Base-by-base conservation (phyloP, 1,140 invertebrate species). In the Mercenaria mercenaria region DNA sequence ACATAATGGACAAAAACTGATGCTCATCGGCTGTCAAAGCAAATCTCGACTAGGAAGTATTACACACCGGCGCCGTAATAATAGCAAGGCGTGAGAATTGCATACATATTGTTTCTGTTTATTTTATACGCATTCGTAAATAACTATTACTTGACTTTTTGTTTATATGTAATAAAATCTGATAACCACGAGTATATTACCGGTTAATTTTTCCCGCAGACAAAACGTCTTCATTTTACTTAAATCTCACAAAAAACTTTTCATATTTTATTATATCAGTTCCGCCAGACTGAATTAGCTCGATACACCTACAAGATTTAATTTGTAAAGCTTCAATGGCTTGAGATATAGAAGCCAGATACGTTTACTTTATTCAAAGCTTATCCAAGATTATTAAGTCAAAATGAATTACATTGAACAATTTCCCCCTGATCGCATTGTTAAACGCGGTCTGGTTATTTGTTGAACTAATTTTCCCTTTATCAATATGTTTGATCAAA, bases 311-410 rank as follows among this genome's bases (percentile, higher is more conserved):
- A 32, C 34, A 72, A 18, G 2, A 29, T 72, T 72, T 72, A 37
- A 72, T 72, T 39, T 72, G 67, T 41, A 72, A 64, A 72, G 67
- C 67, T 39, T 72, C 67, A 39, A 15, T 72, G 67, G 67, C 2
- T 37, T 11, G 34, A 39, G 67, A 72, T 52, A 56, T 37, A 79
- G 2, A 79, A 56, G 13, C 29, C 18, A 56, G 76, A 47, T 56
- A 79, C 15, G 76, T 52, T 50, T 29, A 52, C 76, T 10, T 50
- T 18, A 52, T 50, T 79, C 50, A 79, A 79, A 52, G 50, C 32
- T 79, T 59, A 79, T 79, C 76, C 29, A 79, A 29, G 76, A 79
- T 79, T 79, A 79, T 37, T 32, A 37, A 79, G 76, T 79, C 76
- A 79, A 79, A 56, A 50, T 79, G 50, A 56, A 56, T 52, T 52